phyloP scores from a whole-genome alignment of 2,113 vertebrate species.

The Toxotes jaculatrix region DNA sequence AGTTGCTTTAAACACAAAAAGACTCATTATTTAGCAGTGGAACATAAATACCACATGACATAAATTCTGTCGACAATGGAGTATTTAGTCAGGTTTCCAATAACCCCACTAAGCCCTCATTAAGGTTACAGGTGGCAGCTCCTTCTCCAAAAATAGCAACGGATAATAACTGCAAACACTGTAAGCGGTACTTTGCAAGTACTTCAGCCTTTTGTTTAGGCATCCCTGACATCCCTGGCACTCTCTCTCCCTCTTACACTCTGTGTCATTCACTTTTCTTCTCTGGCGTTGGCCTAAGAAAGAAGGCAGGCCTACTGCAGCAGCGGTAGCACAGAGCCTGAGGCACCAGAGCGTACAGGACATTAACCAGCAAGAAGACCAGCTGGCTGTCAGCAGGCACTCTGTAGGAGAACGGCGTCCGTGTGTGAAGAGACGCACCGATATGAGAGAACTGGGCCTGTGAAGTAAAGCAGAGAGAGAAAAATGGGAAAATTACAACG shows the following conservation, averaged over 20 bases:
- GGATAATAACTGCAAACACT: slow-evolving; percentile 27
- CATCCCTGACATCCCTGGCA: slow-evolving; percentile 9
- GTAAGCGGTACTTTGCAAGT: slow-evolving; percentile 10
- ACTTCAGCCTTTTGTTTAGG: slow-evolving; percentile 19
- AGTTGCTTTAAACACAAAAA: slow-evolving; percentile 8
- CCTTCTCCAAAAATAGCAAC: background rate
- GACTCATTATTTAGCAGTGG: background rate
- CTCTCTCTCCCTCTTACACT: background rate
- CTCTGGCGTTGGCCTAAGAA: slow-evolving; percentile 81
- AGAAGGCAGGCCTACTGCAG: slow-evolving; percentile 89
- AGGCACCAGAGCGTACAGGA: slow-evolving; percentile 89
- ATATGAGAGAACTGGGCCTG: slow-evolving; percentile 96
- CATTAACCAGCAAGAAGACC: slow-evolving; percentile 89
- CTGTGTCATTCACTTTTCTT: slow-evolving; percentile 71
- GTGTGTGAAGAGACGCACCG: slow-evolving; percentile 94
- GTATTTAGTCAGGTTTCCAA: slow-evolving; percentile 23
- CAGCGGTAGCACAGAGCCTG: slow-evolving; percentile 94
- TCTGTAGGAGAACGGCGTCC: slow-evolving; percentile 94
- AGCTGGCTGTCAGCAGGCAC: slow-evolving; percentile 89
- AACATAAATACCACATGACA: background rate
- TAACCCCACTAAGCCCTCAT: background rate
- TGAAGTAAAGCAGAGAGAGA: slow-evolving; percentile 26
- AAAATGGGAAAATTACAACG: background rate
- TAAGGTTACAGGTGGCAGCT: background rate
- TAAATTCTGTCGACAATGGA: background rate